Evolutionary conservation across 2,888 invertebrate species (phyloP).

Genomic region (Scaptomyza cyrtandrae): DNA sequence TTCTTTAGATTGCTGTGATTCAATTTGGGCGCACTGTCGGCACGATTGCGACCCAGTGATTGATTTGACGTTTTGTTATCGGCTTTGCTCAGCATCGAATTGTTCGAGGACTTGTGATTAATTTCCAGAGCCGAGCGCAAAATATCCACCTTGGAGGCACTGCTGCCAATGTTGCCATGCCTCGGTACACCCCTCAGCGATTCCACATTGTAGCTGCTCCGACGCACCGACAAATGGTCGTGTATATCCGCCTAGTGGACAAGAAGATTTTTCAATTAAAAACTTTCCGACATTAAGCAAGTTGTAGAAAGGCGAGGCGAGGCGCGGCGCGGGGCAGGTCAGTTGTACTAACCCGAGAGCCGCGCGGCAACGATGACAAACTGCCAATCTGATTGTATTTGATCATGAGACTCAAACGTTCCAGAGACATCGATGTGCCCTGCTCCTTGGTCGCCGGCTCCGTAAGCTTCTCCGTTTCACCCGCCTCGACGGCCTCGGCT

Average conservation of each 20-base stretch:
- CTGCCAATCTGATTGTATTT: constrained; percentile 91
- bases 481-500: constrained; percentile 85
- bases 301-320: constrained; percentile 34
- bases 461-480: constrained; percentile 88
- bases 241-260: constrained; percentile 83
- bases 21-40: constrained; percentile 88
- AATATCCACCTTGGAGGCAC: constrained; percentile 87
- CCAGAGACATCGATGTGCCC: constrained; percentile 89
- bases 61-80: constrained; percentile 87
- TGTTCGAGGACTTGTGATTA: constrained; percentile 86
- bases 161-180: constrained; percentile 83
- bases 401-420: constrained; percentile 90
- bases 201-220: constrained; percentile 85
- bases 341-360: constrained; percentile 86
- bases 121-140: constrained; percentile 90
- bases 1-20: constrained; percentile 86
- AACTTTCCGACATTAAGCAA: constrained; percentile 29
- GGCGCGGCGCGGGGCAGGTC: not conserved
- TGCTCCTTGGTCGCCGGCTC: constrained; percentile 89
- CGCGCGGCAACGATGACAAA: constrained; percentile 89
- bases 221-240: constrained; percentile 84
- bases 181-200: constrained; percentile 80
- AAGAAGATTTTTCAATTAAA: constrained; percentile 60
- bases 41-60: constrained; percentile 86
- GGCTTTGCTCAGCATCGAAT: constrained; percentile 85